phyloP scores from a whole-genome alignment of 2,797 vertebrate genomes.

The Emys orbicularis region DNA sequence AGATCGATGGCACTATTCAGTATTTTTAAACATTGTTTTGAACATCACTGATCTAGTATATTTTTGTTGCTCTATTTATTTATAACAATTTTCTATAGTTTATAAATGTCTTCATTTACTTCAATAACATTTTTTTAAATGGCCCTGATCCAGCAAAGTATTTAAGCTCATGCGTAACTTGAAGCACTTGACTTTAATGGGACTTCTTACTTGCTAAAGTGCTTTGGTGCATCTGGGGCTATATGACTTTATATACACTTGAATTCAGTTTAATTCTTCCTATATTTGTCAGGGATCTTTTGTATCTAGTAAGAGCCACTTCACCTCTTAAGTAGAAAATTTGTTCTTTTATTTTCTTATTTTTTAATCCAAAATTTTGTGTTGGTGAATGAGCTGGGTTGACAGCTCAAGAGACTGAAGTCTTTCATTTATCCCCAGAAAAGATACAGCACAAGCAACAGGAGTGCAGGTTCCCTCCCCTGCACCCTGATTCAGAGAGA shows the following conservation, averaged over 20 bases:
- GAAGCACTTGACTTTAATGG: not conserved
- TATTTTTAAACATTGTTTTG: not conserved
- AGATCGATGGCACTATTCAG: not conserved
- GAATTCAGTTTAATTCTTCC: not conserved
- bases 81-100: not conserved
- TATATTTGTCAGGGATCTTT: not conserved
- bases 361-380: not conserved
- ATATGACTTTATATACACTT: not conserved
- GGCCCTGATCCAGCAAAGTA: not conserved
- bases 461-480: not conserved
- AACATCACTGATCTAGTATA: not conserved
- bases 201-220: not conserved
- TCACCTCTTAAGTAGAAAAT: not conserved
- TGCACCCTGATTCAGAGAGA: fast-evolving
- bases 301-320: not conserved
- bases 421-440: not conserved
- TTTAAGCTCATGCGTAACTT: not conserved
- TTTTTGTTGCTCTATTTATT: not conserved
- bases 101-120: not conserved
- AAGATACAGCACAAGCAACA: not conserved
- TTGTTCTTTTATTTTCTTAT: not conserved
- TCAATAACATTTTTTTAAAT: not conserved
- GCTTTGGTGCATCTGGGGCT: not conserved
- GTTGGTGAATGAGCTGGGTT: not conserved
- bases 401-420: not conserved